Evolutionary conservation across 2,113 vertebrate species (phyloP).

Genomic region (Platanista minor): DNA sequence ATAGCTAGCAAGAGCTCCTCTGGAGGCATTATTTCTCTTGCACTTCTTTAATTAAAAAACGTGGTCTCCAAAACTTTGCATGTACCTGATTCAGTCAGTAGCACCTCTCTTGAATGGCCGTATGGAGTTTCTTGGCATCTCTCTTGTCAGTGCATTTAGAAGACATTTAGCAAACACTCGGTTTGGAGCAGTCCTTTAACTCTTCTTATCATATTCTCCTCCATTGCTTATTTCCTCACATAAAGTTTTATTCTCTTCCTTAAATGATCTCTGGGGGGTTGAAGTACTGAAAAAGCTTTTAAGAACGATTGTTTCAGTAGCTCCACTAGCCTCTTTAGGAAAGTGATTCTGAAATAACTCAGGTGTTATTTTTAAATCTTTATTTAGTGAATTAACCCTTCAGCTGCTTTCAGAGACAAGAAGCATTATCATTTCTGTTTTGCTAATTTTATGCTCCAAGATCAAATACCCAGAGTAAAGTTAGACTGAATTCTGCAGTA

Average conservation of each 20-base stretch:
- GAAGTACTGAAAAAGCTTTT: conserved; percentile 76
- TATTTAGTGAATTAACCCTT: conserved; percentile 1
- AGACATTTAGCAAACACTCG: conserved; percentile 56
- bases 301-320: conserved; percentile 60
- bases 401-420: neutral
- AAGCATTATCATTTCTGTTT: neutral
- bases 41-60: conserved; percentile 64
- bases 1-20: neutral
- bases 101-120: neutral
- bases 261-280: conserved; percentile 73
- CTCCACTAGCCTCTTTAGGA: conserved; percentile 49
- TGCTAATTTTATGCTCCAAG: neutral
- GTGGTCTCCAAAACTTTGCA: conserved; percentile 40
- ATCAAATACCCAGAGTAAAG: neutral
- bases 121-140: neutral
- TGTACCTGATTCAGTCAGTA: conserved; percentile 4
- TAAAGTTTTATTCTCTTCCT: conserved; percentile 71
- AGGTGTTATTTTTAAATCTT: conserved; percentile 50
- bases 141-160: conserved; percentile 47
- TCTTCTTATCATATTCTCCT: conserved; percentile 54
- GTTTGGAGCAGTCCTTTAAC: conserved; percentile 67
- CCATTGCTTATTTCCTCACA: conserved; percentile 70
- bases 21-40: conserved; percentile 36
- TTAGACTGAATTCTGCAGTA: conserved; percentile 3
- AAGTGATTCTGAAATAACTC: conserved; percentile 57